Evolutionary conservation across 2,113 vertebrate species (phyloP), one percentile per base, ranked within the genome.

Genomic region (Nothoprocta pentlandii): DNA sequence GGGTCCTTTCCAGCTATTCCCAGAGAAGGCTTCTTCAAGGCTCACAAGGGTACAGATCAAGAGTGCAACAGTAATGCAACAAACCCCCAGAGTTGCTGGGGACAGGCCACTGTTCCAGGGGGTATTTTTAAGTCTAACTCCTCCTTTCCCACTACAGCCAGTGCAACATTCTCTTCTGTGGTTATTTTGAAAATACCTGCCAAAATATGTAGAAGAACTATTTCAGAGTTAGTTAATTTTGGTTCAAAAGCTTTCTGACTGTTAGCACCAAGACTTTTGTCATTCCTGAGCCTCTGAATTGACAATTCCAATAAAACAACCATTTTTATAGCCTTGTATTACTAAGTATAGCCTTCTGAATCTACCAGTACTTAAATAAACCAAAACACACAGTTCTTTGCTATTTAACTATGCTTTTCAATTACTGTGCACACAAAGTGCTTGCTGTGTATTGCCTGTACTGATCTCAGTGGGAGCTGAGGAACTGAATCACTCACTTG

Each of bases 11-110:
- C 62, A 20, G 12, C 23, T 77, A 5, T 22, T 90, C 20, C n/a
- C 14, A 9, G 17, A 77, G 79, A 11, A 82, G 3, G 6, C 23
- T 61, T 26, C 39, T 79, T 85, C 62, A 66, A 2, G 4, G 11
- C 49, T 70, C 69, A 63, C 41, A 14, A 59, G 12, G 7, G 47
- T 44, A 75, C 0, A 0, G 14, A 30, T 16, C 53, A 47, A 2
- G 2, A 80, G 20, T 0, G 0, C 44, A 64, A 2, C 7, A 19
- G 0, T 41, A 68, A 2, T 7, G 25, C 13, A 36, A 54, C 17
- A 59, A 20, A 68, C 12, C 1, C 49, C 44, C 20, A 0, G 0
- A 1, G 16, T 49, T 53, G 22, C 62, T 56, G 54, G 28, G 26
- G 14, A 30, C 26, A 56, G 26, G 28, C 15, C 26, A 16, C 28